Conservation (phyloP, 2,888 invertebrate species). For the Chloromyia formosa region DNA sequence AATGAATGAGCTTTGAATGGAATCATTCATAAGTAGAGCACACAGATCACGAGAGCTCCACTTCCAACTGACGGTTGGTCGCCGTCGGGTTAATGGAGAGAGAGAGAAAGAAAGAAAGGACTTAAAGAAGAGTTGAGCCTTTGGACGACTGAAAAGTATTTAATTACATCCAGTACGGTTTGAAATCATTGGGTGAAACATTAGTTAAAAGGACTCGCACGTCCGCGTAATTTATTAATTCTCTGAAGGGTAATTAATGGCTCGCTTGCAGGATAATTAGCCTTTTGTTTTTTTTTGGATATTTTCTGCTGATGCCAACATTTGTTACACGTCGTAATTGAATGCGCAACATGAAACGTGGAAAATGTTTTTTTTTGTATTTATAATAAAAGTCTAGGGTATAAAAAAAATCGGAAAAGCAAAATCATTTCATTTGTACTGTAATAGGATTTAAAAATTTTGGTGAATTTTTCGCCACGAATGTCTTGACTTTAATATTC, state of each 20-base stretch:
- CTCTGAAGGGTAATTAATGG: conserved; percentile 39
- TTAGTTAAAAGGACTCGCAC: conserved; percentile 37
- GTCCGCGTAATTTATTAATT: conserved; percentile 34
- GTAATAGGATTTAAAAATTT: too few relatives aligned
- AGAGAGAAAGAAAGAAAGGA: background rate
- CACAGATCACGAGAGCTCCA: background rate
- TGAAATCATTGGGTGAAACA: conserved; percentile 7
- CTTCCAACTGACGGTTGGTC: background rate
- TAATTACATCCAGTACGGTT: conserved; percentile 32
- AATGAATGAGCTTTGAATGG: background rate
- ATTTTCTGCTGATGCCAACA: too few relatives aligned
- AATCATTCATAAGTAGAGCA: too few relatives aligned
- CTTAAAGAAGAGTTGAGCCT: background rate
- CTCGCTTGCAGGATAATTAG: conserved; percentile 32
- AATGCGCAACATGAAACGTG: too few relatives aligned
- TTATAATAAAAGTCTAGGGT: too few relatives aligned
- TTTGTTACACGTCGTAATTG: too few relatives aligned
- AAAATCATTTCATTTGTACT: too few relatives aligned
- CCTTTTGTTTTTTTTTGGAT: too few relatives aligned
- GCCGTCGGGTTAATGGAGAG: background rate
- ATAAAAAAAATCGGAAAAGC: too few relatives aligned
- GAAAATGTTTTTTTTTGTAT: too few relatives aligned
- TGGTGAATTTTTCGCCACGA: too few relatives aligned
- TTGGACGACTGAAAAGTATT: conserved; percentile 34
- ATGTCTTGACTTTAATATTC: too few relatives aligned